These are phyloP conservation scores for Mactromeris polynyma DNA, from an alignment of 2,888 invertebrate species.

Conservation along the genomic window DNA sequence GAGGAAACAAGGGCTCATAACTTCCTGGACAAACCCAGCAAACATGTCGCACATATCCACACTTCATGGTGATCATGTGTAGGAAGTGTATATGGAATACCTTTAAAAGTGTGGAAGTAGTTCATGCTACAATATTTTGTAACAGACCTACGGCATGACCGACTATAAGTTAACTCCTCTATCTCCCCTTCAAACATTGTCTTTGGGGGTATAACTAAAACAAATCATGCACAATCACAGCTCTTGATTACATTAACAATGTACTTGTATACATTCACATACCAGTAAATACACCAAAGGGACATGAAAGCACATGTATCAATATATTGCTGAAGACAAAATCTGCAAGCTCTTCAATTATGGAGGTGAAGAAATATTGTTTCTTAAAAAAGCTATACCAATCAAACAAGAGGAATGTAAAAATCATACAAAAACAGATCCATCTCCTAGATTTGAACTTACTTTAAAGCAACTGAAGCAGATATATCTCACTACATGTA, in stretches of 20 bases:
- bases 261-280: not conserved
- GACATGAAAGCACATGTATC: not conserved
- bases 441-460: not conserved
- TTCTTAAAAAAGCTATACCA: not conserved
- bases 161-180: too few relatives aligned
- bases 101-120: too few relatives aligned
- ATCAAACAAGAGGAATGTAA: not conserved
- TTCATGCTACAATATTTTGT: too few relatives aligned
- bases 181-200: too few relatives aligned
- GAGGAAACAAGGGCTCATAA: too few relatives aligned
- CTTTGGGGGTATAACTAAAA: not conserved
- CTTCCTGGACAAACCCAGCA: too few relatives aligned
- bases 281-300: not conserved
- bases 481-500: too few relatives aligned
- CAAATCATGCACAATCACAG: not conserved
- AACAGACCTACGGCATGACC: too few relatives aligned
- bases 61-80: too few relatives aligned
- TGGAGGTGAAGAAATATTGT: not conserved
- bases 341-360: not conserved
- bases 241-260: conserved; percentile 10
- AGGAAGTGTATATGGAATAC: too few relatives aligned
- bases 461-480: too few relatives aligned
- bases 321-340: conserved; percentile 4
- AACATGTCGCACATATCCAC: too few relatives aligned
- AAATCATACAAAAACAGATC: not conserved